Base-by-base conservation (phyloP, 2,888 invertebrate genomes). In the Rutpela maculata region DNA sequence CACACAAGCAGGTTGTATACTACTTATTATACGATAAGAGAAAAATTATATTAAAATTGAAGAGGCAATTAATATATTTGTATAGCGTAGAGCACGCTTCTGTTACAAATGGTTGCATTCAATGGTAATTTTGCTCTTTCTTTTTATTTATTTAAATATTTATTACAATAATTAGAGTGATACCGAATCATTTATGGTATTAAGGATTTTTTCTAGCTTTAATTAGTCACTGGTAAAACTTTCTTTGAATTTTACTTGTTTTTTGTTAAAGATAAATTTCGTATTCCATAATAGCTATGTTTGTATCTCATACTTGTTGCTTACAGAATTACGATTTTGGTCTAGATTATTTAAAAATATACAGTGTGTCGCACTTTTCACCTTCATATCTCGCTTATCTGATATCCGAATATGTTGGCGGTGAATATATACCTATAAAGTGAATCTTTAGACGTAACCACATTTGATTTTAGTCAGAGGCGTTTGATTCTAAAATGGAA, bases 101-200 rank as follows among this genome's bases (percentile, higher is more conserved):
- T 75, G 72, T 75, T 65, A 75, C 69, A 69, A 75, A 56, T 18
- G 63, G 69, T 38, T 75, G 70, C 59, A 57, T 75, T 75, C 75
- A 65, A 75, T 75, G 75, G 12, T 75, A 75, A 75, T 75, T 70
- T 17, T 35, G 63, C 63, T 68, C 67, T 63, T 76, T 60, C 72
- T 68, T 73, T 75, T 67, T 68, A 66, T 73, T 63, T 68, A 73
- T 68, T 68, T 73, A 63, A 62, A 76, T 76, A 73, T 68, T 70
- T 74, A 75, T 75, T 26, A 71, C 56, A 66, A 60, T 55, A 77
- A 77, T 60, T 71, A 77, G 77, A 77, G 65, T 77, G 77, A 59
- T 74, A 77, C 73, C 60, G 18, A 59, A 74, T 67, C 76, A 55
- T 57, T 76, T 76, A 68, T 55, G 62, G 60, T 35, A 63, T 50